Evolutionary conservation across 1,140 invertebrate genomes (phyloP).

Genomic region (Bombus confusus): DNA sequence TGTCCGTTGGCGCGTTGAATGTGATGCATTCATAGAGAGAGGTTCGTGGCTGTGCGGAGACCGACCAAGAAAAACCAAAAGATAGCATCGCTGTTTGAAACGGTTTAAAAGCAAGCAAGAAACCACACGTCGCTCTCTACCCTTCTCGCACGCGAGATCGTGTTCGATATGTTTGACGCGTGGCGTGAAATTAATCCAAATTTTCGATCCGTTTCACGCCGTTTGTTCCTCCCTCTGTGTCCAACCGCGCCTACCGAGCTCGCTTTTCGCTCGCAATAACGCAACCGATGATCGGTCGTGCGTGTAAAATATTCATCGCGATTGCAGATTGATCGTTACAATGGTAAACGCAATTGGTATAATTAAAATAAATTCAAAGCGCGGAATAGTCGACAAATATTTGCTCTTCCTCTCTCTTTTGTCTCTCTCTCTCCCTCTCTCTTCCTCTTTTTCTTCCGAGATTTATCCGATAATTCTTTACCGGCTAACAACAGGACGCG

Average conservation of each 20-base stretch:
- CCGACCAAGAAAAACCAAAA: conserved; percentile 52
- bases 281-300: neutral
- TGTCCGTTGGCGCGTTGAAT: conserved; percentile 48
- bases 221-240: neutral
- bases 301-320: conserved; percentile 41
- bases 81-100: conserved; percentile 64
- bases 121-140: conserved; percentile 23
- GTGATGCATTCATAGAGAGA: conserved; percentile 52
- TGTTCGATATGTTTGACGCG: conserved; percentile 35
- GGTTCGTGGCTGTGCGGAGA: conserved; percentile 13
- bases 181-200: conserved; percentile 30
- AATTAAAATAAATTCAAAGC: conserved; percentile 57
- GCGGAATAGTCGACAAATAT: neutral
- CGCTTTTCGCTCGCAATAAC: conserved; percentile 16
- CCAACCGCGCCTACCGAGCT: no score
- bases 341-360: conserved; percentile 26
- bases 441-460: neutral
- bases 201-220: conserved; percentile 18
- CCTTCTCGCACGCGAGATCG: conserved; percentile 6
- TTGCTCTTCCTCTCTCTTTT: neutral
- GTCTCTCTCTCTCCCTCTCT: neutral
- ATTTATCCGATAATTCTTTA: neutral
- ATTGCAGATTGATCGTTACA: conserved; percentile 24
- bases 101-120: conserved; percentile 58
- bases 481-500: neutral